Evolutionary conservation across 2,888 invertebrate genomes (phyloP), one percentile per base, ranked within the genome.

Genomic region (Petrolisthes cinctipes): DNA sequence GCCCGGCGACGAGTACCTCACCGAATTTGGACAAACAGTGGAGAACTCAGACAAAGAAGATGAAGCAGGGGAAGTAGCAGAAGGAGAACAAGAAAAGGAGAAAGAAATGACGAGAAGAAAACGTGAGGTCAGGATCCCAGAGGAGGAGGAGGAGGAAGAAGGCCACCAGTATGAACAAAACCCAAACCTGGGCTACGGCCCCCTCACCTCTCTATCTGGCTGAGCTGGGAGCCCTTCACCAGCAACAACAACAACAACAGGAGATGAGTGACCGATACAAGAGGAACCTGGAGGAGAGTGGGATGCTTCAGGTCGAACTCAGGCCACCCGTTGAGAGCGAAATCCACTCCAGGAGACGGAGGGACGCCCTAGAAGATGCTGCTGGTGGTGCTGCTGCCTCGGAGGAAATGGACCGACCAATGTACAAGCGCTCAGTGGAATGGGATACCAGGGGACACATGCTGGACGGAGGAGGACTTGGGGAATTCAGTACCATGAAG

Each of bases 401-500:
- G 5, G 51, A 11, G 14, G 71, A 79, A 20, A 37, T 20, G 20
- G 81, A 80, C 9, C 87, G 83, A 68, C 79, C 83, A 20, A 68
- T 87, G 14, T 83, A 71, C 83, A 87, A 87, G 79, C 82, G 87
- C 17, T 83, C 87, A 37, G 68, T 75, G 0, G 83, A 73, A 9
- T 73, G 83, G 80, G 56, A 54, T 17, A 17, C 54, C 20, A n/a
- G n/a, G n/a, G 66, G 54, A 37, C 92, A 92, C 82, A 92, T 92
- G 0, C 92, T 92, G 83, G n/a, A 37, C 37, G 91, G 91, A 53
- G 91, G 91, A 17, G 92, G 92, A 0, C 92, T 92, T 81, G 92
- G 92, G 6, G 92, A 92, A 66, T 92, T 92, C 87, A 91, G 91
- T 71, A 91, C 92, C 11, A 92, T 92, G 91, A 92, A 92, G 68